phyloP scores from a whole-genome alignment of 2,797 vertebrate species.

The Dendrocincla tyrannina region DNA sequence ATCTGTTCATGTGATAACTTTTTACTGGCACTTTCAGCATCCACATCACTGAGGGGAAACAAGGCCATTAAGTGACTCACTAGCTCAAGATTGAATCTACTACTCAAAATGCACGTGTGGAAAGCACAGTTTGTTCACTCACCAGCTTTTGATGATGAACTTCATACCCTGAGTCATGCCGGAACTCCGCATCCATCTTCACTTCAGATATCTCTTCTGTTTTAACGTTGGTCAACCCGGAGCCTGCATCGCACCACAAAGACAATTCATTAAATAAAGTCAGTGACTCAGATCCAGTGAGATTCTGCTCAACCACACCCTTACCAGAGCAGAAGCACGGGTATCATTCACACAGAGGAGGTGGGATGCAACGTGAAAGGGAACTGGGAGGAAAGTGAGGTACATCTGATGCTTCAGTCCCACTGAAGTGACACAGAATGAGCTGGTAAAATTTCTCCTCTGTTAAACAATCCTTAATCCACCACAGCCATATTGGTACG shows the following conservation, averaged over 20 bases:
- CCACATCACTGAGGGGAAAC: neutral
- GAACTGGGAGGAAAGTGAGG: neutral
- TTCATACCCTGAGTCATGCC: slow-evolving; percentile 90
- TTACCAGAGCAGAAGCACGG: neutral
- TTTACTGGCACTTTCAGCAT: neutral
- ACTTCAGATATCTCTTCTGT: slow-evolving; percentile 91
- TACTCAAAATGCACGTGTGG: accelerated
- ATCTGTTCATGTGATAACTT: neutral
- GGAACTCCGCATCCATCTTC: slow-evolving; percentile 91
- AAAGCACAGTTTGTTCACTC: neutral
- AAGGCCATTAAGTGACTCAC: neutral
- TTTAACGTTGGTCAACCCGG: slow-evolving; percentile 87
- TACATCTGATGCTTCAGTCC: neutral
- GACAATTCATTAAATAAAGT: neutral
- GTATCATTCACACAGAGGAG: neutral
- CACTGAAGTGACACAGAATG: neutral
- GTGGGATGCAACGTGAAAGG: neutral
- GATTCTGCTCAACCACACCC: neutral
- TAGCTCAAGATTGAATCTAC: neutral
- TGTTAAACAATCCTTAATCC: neutral
- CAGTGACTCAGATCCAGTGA: neutral
- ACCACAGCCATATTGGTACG: neutral
- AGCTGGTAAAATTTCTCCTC: slow-evolving; percentile 28
- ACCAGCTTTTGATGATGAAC: slow-evolving; percentile 98
- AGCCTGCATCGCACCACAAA: slow-evolving; percentile 76